Evolutionary conservation across 1,140 invertebrate species (phyloP), one percentile per base, ranked within the genome.

Genomic region (Chrysopa pallens): DNA sequence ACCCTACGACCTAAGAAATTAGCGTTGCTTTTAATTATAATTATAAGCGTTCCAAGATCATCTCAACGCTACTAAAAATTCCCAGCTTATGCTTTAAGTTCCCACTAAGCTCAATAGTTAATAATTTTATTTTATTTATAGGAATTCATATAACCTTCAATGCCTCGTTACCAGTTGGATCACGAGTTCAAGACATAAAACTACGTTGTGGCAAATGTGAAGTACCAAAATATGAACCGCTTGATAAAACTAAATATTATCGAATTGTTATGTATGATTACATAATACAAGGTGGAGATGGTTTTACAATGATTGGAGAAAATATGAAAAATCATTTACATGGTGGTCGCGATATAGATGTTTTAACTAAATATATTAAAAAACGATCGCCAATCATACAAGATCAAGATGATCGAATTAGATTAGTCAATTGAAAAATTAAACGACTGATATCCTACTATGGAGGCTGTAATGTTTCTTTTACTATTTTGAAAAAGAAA

Each of bases 231-330:
- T 84, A 74, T 52, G 60, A 69, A 46, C 53, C 67, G 0, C 51
- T 78, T 9, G 55, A 68, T 29, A 13, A 50, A 2, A 51, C 66
- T 7, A 51, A 63, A 43, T 62, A 64, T 29, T 86, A 86, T 56
- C 64, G 68, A 8, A 55, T 85, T 1, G 60, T 74, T 4, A 61
- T 74, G 27, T 62, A 68, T 29, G 67, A 66, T 40, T 86, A 77
- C 51, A 55, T 85, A 7, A 64, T 73, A 1, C 56, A 62, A 2
- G 80, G 80, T 7, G 81, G 81, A 11, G 80, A 84, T 49, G 75
- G 74, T 0, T 70, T 58, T 50, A 52, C 57, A 36, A 66, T 71
- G 6, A 46, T 60, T 17, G 33, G 40, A 13, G 46, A 57, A 2
- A 52, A 57, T 48, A 17, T 57, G 8, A 47, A 46, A 27, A 55